Conservation (phyloP, 2,888 invertebrate genomes). For the Spodoptera littoralis region DNA sequence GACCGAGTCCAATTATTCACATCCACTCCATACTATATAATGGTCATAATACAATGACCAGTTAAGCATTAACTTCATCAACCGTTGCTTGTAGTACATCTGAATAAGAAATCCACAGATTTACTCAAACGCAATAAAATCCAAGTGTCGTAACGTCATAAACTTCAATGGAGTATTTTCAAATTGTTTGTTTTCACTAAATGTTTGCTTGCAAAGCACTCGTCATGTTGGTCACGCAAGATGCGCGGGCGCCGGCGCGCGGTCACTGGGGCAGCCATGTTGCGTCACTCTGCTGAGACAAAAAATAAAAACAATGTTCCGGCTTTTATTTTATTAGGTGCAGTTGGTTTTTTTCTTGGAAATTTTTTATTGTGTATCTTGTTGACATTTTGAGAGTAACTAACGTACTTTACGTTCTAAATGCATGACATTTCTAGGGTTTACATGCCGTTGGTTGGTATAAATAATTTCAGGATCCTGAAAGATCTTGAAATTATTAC, state of each 20-base stretch:
- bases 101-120: constrained; percentile 9
- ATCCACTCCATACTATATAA: no score
- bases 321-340: constrained; percentile 24
- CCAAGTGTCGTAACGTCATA: constrained; percentile 32
- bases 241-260: constrained; percentile 47
- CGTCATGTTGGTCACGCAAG: constrained; percentile 47
- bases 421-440: no score
- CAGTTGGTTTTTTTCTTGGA: constrained; percentile 26
- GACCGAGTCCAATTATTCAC: no score
- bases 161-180: constrained; percentile 31
- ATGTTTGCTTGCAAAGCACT: constrained; percentile 40
- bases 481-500: no score
- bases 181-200: constrained; percentile 43
- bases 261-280: constrained; percentile 53
- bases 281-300: constrained; percentile 32
- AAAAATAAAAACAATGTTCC: constrained; percentile 33
- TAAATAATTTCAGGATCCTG: no score
- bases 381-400: no score
- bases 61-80: neutral
- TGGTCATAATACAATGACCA: no score
- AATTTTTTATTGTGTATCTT: constrained; percentile 5
- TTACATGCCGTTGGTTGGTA: no score
- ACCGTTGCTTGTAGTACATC: constrained; percentile 4
- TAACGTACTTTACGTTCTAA: no score
- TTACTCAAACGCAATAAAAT: constrained; percentile 13